Evolutionary conservation across 2,888 invertebrate genomes (phyloP).

Genomic region (Epinotia ramella): DNA sequence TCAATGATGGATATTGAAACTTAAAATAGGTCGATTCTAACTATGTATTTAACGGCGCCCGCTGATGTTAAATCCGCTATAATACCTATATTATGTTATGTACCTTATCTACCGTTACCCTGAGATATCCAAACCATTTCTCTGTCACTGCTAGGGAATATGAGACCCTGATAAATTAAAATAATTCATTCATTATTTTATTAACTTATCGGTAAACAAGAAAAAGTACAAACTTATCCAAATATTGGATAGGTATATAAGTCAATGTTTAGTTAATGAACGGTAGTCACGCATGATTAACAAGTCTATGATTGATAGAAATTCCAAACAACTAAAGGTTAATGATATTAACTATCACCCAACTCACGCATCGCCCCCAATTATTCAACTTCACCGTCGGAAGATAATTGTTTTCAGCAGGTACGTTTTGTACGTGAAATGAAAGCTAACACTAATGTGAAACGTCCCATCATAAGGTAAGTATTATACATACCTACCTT

Average conservation of each 20-base stretch:
- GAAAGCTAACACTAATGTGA: not conserved
- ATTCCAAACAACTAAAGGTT: slow-evolving; percentile 6
- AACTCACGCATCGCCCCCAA: slow-evolving; percentile 9
- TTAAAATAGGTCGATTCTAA: too few relatives aligned
- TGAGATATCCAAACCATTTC: too few relatives aligned
- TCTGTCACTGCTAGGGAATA: too few relatives aligned
- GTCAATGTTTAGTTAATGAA: not conserved
- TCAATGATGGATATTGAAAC: too few relatives aligned
- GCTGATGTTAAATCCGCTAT: too few relatives aligned
- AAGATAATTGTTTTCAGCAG: not conserved
- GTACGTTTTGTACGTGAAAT: not conserved
- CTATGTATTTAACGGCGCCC: too few relatives aligned
- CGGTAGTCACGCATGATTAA: not conserved
- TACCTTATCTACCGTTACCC: too few relatives aligned
- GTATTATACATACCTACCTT: too few relatives aligned
- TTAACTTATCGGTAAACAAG: not conserved
- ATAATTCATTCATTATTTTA: too few relatives aligned
- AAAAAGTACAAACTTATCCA: not conserved
- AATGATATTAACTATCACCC: slow-evolving; percentile 15
- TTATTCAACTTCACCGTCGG: slow-evolving; percentile 11
- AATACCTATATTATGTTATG: too few relatives aligned
- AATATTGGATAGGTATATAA: not conserved
- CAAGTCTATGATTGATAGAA: slow-evolving; percentile 3
- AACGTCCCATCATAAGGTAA: too few relatives aligned
- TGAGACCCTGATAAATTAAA: too few relatives aligned